Conservation (phyloP, 2,888 invertebrate genomes). For the Andrena bucephala region DNA sequence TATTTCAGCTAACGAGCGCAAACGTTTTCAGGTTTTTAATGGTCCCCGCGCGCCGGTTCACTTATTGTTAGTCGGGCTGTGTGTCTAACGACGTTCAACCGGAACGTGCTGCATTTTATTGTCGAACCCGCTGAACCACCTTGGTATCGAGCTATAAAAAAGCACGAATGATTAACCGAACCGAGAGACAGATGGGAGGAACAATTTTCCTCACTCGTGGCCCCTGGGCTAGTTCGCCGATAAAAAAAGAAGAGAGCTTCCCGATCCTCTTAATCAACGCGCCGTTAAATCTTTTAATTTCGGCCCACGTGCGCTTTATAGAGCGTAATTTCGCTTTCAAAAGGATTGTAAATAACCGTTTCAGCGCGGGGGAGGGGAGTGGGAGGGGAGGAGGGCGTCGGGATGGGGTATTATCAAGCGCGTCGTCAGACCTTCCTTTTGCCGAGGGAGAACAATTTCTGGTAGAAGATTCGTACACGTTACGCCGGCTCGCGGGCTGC, state of each 20-base stretch:
- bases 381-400: background rate
- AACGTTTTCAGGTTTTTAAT: slow-evolving; percentile 34
- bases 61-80: slow-evolving; percentile 11
- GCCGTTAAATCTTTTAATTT: slow-evolving; percentile 15
- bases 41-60: slow-evolving; percentile 1
- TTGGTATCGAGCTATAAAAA: background rate
- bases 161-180: background rate
- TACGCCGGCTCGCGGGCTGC: background rate
- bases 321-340: slow-evolving; percentile 2
- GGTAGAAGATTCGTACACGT: slow-evolving; percentile 31
- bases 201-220: background rate
- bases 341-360: slow-evolving; percentile 41
- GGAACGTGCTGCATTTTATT: background rate
- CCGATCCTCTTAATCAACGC: background rate
- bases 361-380: too few species aligned
- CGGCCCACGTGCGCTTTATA: background rate
- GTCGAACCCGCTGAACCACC: background rate
- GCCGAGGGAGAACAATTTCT: slow-evolving; percentile 26
- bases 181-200: background rate
- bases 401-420: slow-evolving; percentile 22
- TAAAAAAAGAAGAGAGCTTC: background rate
- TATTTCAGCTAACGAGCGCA: slow-evolving; percentile 48
- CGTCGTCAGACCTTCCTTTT: slow-evolving; percentile 11
- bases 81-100: background rate
- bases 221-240: background rate